These are phyloP conservation scores for Gandaritis pyraliata DNA, from an alignment of 2,888 invertebrate genomes.

Conservation along the genomic window DNA sequence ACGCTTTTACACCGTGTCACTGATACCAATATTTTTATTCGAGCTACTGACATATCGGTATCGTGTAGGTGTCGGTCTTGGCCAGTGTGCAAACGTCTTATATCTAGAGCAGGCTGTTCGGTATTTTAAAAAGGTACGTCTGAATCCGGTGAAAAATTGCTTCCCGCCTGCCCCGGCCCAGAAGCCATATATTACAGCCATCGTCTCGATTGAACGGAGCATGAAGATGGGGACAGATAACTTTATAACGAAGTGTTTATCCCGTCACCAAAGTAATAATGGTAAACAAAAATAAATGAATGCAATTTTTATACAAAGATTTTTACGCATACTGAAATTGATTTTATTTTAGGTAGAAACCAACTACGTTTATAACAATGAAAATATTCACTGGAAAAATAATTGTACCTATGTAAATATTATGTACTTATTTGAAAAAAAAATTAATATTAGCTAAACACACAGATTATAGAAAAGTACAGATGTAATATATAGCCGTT, in stretches of 20 bases:
- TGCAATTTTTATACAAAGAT: slow-evolving; percentile 13
- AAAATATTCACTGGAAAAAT: too few relatives aligned
- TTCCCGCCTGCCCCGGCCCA: slow-evolving; percentile 62
- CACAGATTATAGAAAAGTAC: too few relatives aligned
- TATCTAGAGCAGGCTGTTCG: slow-evolving; percentile 64
- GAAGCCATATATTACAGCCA: slow-evolving; percentile 71
- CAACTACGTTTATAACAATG: too few relatives aligned
- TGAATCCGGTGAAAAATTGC: slow-evolving; percentile 79
- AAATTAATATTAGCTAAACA: too few relatives aligned
- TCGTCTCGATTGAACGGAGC: slow-evolving; percentile 65
- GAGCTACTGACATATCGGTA: too few relatives aligned
- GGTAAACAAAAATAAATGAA: slow-evolving; percentile 18
- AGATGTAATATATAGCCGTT: too few relatives aligned
- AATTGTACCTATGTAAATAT: too few relatives aligned
- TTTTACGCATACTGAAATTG: neutral
- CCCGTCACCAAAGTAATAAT: slow-evolving; percentile 43
- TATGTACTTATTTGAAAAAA: too few relatives aligned
- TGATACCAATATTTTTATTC: too few relatives aligned
- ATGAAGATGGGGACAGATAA: slow-evolving; percentile 68
- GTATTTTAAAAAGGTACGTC: slow-evolving; percentile 79
- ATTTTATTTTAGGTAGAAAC: neutral
- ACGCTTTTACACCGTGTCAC: too few relatives aligned
- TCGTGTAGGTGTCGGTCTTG: too few relatives aligned
- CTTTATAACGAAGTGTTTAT: slow-evolving; percentile 64
- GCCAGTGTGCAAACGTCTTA: slow-evolving; percentile 5